A percentile compares a stretch with the other conserved stretches of the same genome.
phyloP scores from a whole-genome alignment of 2,888 invertebrate species.

The Holacanthella duospinosa region DNA sequence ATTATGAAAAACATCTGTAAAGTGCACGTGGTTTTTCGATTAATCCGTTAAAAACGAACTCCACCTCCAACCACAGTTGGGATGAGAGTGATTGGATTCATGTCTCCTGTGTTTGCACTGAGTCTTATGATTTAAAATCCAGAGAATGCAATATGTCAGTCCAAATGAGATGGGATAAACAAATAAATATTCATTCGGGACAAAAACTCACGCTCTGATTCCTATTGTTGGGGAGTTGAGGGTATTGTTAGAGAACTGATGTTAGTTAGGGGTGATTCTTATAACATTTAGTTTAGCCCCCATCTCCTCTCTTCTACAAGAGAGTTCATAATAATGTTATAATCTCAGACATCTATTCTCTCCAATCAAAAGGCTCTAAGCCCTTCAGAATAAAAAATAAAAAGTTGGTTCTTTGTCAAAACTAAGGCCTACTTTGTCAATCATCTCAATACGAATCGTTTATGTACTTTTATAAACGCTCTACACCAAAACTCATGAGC shows the following conservation, averaged over 20 bases:
- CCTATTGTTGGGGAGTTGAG: not conserved
- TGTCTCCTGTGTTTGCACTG: too few relatives aligned
- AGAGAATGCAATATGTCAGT: slow-evolving; percentile 5
- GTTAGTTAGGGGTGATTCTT: not conserved
- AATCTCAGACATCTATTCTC: not conserved
- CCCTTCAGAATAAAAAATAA: not conserved
- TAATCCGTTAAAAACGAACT: too few relatives aligned
- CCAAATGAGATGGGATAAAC: slow-evolving; percentile 7
- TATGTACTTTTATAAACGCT: not conserved
- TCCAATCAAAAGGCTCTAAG: not conserved
- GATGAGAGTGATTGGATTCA: not conserved
- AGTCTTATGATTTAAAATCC: not conserved
- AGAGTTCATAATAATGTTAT: not conserved
- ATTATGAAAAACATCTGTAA: too few relatives aligned
- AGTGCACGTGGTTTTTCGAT: too few relatives aligned
- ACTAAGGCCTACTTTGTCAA: not conserved
- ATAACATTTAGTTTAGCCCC: slow-evolving; percentile 12
- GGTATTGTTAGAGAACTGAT: not conserved
- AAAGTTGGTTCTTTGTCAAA: not conserved
- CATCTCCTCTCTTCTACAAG: slow-evolving; percentile 1
- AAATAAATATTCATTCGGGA: slow-evolving; percentile 13
- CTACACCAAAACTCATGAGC: not conserved
- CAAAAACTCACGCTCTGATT: not conserved
- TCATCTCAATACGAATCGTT: not conserved
- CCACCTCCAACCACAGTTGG: too few relatives aligned